Base-by-base conservation (phyloP, 1,140 invertebrate genomes). In the Anastatus disparis region DNA sequence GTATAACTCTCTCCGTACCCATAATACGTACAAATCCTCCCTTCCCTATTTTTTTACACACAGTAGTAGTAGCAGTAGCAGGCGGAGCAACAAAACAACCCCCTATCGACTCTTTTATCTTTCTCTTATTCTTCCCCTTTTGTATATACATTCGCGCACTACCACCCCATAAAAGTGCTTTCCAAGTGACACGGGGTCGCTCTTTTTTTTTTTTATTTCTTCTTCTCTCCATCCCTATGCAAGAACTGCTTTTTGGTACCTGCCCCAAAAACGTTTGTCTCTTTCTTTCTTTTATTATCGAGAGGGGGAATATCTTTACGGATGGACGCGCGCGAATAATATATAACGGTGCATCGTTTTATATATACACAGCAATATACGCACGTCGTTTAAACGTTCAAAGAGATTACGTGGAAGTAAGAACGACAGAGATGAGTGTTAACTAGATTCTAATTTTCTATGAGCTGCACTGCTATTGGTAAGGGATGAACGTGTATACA, bases 301-400 rank as follows among this genome's bases (percentile, higher is more conserved):
- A 53, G 26, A 27, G 42, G 20, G 12, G 40, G 38, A 59, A n/a
- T 40, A 9, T 40, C 81, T 78, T 84, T 81, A 77, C 82, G 71
- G 75, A 53, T 76, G 81, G 81, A 86, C 84, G 83, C 84, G 75
- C 68, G n/a, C 65, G 55, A 62, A 82, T 75, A 86, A 85, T 86
- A 74, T 75, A 74, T 62, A 40, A 42, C 17, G n/a, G 15, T 22
- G 35, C 68, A 77, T 64, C 24, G n/a, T n/a, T n/a, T n/a, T n/a
- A n/a, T n/a, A n/a, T n/a, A n/a, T n/a, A n/a, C 59, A 20, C 12
- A 12, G 48, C 48, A 31, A 26, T 26, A 2, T 29, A n/a, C 59
- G 59, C 3, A 9, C 42, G 24, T n/a, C n/a, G n/a, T n/a, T n/a
- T n/a, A n/a, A n/a, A n/a, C n/a, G 22, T 26, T 31, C 12, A 42